Conservation (phyloP, 2,113 vertebrate species). For the Oreochromis spilurus region DNA sequence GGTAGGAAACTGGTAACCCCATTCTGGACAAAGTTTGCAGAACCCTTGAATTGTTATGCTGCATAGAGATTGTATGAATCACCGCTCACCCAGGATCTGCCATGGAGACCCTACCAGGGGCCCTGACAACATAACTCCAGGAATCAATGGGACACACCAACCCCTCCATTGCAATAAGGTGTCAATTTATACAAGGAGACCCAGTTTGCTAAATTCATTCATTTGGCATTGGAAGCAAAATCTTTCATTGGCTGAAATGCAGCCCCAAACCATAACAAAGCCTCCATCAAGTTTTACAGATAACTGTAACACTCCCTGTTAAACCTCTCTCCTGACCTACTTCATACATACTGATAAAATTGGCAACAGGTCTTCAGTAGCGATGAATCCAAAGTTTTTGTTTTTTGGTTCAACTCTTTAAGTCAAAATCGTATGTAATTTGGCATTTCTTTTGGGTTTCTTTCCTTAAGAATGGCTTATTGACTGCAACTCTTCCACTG, state of each 20-base stretch:
- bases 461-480: neutral
- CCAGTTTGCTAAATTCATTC: neutral
- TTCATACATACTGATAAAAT: neutral
- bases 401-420: neutral
- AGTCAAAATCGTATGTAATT: rapidly evolving
- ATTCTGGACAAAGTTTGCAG: neutral
- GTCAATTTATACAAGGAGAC: neutral
- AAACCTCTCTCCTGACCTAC: neutral
- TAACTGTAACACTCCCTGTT: neutral
- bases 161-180: neutral
- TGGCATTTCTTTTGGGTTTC: neutral
- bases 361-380: neutral
- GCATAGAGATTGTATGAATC: neutral
- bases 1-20: neutral
- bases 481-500: neutral
- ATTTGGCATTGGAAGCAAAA: neutral
- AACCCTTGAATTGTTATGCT: neutral
- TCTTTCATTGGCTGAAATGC: neutral
- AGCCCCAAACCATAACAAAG: neutral
- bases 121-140: neutral
- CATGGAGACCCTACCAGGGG: neutral
- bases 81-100: neutral
- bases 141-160: neutral
- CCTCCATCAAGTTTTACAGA: neutral
- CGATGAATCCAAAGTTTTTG: neutral